Evolutionary conservation across 2,888 invertebrate species (phyloP), one percentile per base, ranked within the genome.

Genomic region (Caenorhabditis japonica): DNA sequence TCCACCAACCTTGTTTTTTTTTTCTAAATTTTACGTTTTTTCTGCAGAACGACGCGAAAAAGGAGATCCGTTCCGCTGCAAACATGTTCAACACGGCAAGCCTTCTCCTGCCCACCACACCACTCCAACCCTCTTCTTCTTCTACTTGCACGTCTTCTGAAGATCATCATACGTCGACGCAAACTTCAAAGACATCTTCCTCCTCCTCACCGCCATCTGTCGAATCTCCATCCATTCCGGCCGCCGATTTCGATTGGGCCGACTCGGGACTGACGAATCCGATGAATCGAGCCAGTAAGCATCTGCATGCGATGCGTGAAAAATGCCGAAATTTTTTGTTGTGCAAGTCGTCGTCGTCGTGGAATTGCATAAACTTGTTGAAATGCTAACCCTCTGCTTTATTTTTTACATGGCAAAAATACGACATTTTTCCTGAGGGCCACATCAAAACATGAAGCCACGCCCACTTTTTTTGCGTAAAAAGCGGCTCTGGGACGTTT

Each of bases 211-310:
- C 55, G 7, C 49, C 52, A 15, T 38, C 36, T 3, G 30, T 39
- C 12, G 82, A 82, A 51, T 83, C 83, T 10, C 73, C 83, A 3
- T 73, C 79, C 4, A 81, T 84, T 13, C 81, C 81, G 10, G 84
- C 83, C 21, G 84, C 75, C 15, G 76, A 81, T 47, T 84, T 84
- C 55, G 81, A 84, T 52, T 84, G 84, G 84, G 74, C 70, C 33
- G 61, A 77, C 8, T 79, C 83, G 8, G 84, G 84, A 19, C 72
- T 84, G 17, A 71, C 73, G 39, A 84, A 84, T 72, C 84, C 84
- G 12, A 58, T 84, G 46, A 83, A 82, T 34, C 75, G 80, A 55
- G 74, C 78, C 15, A 73, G 83, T 83, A 71, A 77, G 79, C 47
- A 36, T 17, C 17, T 64, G 41, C 46, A 36, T 46, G 58, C 36